A percentile compares a stretch with the other conserved stretches of the same genome.
Evolutionary conservation across 2,113 vertebrate species (phyloP).

Genomic region (Bettongia penicillata): DNA sequence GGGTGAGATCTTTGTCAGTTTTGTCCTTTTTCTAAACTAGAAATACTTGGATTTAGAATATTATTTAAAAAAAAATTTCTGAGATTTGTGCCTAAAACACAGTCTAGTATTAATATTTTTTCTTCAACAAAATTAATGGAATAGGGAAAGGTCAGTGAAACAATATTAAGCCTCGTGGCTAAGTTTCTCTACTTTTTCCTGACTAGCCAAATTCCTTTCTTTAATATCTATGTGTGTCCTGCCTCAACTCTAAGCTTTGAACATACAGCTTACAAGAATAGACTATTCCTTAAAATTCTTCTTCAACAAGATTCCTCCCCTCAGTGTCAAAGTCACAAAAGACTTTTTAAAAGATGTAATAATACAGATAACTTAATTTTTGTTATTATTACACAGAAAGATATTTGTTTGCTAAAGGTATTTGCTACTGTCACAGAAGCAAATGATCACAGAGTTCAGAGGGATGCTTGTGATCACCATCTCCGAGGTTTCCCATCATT

Average conservation of each 20-base stretch:
- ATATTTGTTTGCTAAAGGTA: neutral
- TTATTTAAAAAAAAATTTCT: neutral
- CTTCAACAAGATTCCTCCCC: neutral
- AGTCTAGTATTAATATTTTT: neutral
- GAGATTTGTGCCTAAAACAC: neutral
- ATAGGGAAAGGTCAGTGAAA: neutral
- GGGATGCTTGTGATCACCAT: neutral
- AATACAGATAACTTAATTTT: neutral
- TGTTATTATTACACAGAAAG: neutral
- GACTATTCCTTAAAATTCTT: neutral
- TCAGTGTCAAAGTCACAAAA: neutral
- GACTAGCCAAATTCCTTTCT: neutral
- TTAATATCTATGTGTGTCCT: neutral
- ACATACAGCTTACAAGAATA: neutral
- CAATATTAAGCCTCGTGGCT: neutral
- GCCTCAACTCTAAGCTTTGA: neutral
- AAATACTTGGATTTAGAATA: neutral
- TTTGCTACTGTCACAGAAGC: neutral
- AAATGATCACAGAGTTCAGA: neutral
- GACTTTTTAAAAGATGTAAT: neutral
- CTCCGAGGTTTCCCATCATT: neutral
- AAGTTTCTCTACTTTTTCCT: neutral
- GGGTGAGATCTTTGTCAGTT: neutral
- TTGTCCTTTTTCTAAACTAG: neutral
- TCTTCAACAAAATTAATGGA: neutral